A percentile compares a stretch with the other conserved stretches of the same genome.
Evolutionary conservation across 2,888 invertebrate genomes (phyloP).

Genomic region (Stenchaetothrips biformis): DNA sequence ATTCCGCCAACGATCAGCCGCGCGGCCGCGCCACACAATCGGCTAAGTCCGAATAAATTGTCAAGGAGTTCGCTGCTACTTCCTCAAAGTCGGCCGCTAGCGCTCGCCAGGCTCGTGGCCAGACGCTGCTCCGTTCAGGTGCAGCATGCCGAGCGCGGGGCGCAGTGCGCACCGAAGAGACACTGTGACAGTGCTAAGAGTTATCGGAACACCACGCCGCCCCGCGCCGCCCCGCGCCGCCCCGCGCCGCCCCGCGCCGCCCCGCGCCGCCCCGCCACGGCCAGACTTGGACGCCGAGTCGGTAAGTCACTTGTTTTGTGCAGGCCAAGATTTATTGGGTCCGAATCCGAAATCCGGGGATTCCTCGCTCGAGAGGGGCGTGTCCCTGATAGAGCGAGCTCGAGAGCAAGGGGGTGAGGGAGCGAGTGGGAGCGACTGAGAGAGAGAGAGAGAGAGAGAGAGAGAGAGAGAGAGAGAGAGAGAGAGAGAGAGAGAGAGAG

Average conservation of each 20-base stretch:
- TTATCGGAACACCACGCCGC: neutral
- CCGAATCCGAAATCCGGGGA: constrained; percentile 22
- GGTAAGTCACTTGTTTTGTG: neutral
- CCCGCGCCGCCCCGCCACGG: neutral
- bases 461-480: neutral
- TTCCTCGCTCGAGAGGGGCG: constrained; percentile 16
- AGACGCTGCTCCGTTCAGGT: too few relatives aligned
- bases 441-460: neutral
- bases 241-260: neutral
- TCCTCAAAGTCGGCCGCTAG: too few relatives aligned
- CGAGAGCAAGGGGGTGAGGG: too few relatives aligned
- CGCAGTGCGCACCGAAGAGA: too few relatives aligned
- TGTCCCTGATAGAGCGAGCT: neutral
- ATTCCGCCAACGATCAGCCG: too few relatives aligned
- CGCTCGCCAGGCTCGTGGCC: too few relatives aligned
- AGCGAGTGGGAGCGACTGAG: too few relatives aligned
- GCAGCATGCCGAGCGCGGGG: too few relatives aligned
- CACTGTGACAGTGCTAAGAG: neutral
- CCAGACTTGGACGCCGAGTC: neutral
- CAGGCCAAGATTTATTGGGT: constrained; percentile 1
- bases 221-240: neutral
- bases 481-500: too few relatives aligned
- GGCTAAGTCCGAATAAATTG: too few relatives aligned
- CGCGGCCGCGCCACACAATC: too few relatives aligned
- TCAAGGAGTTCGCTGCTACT: too few relatives aligned